Conservation (phyloP, 1,140 invertebrate species). For the Andrena cerasifolii region DNA sequence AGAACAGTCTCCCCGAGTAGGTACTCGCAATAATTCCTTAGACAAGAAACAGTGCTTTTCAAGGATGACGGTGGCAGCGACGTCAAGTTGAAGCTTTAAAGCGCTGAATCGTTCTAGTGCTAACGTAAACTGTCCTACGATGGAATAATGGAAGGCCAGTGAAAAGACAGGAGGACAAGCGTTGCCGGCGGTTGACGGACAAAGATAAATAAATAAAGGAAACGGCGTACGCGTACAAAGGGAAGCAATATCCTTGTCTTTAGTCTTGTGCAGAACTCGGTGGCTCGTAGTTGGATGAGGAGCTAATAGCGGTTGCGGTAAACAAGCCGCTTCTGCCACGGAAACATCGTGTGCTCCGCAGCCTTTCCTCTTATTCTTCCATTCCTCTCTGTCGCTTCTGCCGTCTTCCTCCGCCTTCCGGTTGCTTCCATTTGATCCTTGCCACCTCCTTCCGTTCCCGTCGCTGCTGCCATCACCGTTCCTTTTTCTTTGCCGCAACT, state of each 20-base stretch:
- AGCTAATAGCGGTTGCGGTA: slow-evolving; percentile 74
- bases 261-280: slow-evolving; percentile 44
- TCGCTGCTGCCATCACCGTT: background rate
- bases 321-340: slow-evolving; percentile 72
- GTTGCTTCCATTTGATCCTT: slow-evolving; percentile 35
- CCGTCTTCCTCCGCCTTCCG: slow-evolving; percentile 36
- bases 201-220: slow-evolving; percentile 78
- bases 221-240: slow-evolving; percentile 71
- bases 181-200: slow-evolving; percentile 57
- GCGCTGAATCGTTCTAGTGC: slow-evolving; percentile 50
- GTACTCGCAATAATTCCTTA: background rate
- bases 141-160: slow-evolving; percentile 59
- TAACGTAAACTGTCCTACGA: slow-evolving; percentile 66
- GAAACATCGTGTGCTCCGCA: slow-evolving; percentile 64
- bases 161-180: slow-evolving; percentile 43
- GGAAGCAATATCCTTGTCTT: slow-evolving; percentile 75
- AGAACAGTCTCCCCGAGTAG: no score
- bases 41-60: slow-evolving; percentile 2
- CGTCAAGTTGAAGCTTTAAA: slow-evolving; percentile 56
- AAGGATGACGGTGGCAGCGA: slow-evolving; percentile 18
- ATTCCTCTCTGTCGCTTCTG: slow-evolving; percentile 33
- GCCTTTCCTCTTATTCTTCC: slow-evolving; percentile 60
- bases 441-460: background rate
- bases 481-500: slow-evolving; percentile 12
- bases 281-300: slow-evolving; percentile 50